Conservation (phyloP, 2,797 vertebrate species). For the Diplodus puntazzo region DNA sequence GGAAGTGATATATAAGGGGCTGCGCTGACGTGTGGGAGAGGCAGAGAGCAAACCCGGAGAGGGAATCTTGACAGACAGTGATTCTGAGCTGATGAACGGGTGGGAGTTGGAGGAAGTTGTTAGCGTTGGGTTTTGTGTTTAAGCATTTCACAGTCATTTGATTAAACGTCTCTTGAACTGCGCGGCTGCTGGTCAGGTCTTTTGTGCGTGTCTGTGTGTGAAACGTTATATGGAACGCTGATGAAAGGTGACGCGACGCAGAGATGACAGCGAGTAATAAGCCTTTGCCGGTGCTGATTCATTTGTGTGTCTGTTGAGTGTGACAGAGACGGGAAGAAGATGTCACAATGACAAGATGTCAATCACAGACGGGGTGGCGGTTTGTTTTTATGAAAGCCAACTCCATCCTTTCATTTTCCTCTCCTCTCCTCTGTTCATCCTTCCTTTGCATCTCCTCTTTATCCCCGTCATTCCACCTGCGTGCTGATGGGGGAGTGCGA, state of each 20-base stretch:
- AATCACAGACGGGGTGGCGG: constrained; percentile 87
- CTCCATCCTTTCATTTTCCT: constrained; percentile 74
- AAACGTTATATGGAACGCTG: constrained; percentile 96
- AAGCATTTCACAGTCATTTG: constrained; percentile 94
- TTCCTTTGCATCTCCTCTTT: constrained; percentile 60
- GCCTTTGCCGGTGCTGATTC: constrained; percentile 84
- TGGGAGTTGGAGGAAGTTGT: constrained; percentile 88
- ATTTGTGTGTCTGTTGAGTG: constrained; percentile 72
- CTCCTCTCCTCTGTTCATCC: constrained; percentile 72
- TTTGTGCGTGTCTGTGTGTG: constrained; percentile 65
- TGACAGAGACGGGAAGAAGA: constrained; percentile 94
- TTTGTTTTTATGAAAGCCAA: constrained; percentile 72
- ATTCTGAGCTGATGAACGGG: constrained; percentile 40
- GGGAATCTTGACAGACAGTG: constrained; percentile 42
- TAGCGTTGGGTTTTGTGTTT: constrained; percentile 94
- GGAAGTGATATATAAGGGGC: constrained; percentile 67
- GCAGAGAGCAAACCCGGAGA: constrained; percentile 37
- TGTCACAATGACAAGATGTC: constrained; percentile 98
- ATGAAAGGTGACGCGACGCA: constrained; percentile 97
- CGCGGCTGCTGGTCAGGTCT: constrained; percentile 82
- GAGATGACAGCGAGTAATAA: constrained; percentile 97
- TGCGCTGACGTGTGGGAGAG: constrained; percentile 18
- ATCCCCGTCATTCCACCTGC: constrained; percentile 62
- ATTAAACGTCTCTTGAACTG: constrained; percentile 95
- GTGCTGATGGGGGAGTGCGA: constrained; percentile 51